Percentiles rank a stretch among this genome's conserved stretches.
These are phyloP conservation scores for Morinoia aosen DNA, from an alignment of 2,888 invertebrate species.

Conservation along the genomic window DNA sequence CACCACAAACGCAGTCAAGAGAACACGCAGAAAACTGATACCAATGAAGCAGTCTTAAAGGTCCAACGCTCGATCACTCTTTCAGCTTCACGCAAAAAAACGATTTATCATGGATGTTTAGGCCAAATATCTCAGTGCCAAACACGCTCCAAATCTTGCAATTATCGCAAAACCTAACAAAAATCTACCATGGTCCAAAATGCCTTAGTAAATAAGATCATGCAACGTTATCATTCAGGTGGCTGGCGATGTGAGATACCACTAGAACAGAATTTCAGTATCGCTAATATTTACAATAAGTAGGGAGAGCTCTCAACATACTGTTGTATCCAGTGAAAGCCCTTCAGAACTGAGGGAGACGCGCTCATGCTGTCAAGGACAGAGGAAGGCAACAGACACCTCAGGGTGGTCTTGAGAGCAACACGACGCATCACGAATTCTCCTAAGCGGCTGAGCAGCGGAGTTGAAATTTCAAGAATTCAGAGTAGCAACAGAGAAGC, in stretches of 20 bases:
- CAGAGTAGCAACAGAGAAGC: too few species aligned
- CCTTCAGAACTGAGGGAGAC: neutral
- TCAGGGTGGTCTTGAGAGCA: too few species aligned
- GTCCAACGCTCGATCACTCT: neutral
- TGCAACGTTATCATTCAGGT: neutral
- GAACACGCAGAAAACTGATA: neutral
- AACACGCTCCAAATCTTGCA: neutral
- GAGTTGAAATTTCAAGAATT: neutral
- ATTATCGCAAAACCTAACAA: neutral
- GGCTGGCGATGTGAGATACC: neutral
- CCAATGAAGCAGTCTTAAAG: neutral
- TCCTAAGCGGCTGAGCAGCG: neutral
- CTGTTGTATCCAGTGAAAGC: neutral
- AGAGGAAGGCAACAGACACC: too few species aligned
- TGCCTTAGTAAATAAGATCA: neutral
- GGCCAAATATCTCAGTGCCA: neutral
- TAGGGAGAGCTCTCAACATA: neutral
- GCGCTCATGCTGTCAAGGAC: too few species aligned
- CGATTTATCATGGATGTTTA: neutral
- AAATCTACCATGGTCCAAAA: neutral
- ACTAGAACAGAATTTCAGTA: neutral
- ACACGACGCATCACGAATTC: neutral
- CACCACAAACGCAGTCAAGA: neutral
- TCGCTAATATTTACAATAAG: neutral
- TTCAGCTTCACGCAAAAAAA: neutral